A percentile compares a stretch with the other conserved stretches of the same genome.
These are phyloP conservation scores for Sepiola atlantica DNA, from an alignment of 2,888 invertebrate species.

Conservation along the genomic window DNA sequence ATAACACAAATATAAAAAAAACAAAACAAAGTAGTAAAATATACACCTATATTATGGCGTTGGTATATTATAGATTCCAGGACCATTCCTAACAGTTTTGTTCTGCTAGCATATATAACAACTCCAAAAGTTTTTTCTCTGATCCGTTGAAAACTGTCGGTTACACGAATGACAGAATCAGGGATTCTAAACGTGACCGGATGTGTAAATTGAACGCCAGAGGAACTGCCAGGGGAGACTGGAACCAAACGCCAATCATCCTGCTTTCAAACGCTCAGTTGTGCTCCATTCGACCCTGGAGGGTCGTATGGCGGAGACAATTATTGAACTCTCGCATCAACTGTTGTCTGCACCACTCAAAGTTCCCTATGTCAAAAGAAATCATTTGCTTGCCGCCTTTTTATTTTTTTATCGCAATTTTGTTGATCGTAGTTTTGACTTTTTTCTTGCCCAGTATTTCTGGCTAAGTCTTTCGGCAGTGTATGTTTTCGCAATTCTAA, in stretches of 20 bases:
- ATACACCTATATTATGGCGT: too few species aligned
- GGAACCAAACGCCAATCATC: conserved; percentile 1
- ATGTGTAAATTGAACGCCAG: background rate
- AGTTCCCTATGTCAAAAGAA: background rate
- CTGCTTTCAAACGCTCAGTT: background rate
- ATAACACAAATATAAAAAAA: background rate
- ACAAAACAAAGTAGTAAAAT: background rate
- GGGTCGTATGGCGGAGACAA: background rate
- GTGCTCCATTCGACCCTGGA: background rate
- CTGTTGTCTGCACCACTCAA: background rate
- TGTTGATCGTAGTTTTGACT: background rate
- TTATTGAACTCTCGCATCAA: background rate
- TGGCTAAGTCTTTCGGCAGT: background rate
- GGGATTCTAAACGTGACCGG: background rate
- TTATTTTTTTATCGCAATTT: background rate
- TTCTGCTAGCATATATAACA: background rate
- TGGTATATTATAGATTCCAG: background rate
- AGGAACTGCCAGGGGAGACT: background rate
- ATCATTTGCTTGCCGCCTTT: background rate
- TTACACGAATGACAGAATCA: background rate
- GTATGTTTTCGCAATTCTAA: background rate
- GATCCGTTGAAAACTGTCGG: background rate
- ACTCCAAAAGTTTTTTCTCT: background rate
- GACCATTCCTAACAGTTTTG: background rate
- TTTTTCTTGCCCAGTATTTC: background rate